A percentile compares a stretch with the other conserved stretches of the same genome.
phyloP scores from a whole-genome alignment of 2,113 vertebrate genomes.

The Camelus dromedarius region DNA sequence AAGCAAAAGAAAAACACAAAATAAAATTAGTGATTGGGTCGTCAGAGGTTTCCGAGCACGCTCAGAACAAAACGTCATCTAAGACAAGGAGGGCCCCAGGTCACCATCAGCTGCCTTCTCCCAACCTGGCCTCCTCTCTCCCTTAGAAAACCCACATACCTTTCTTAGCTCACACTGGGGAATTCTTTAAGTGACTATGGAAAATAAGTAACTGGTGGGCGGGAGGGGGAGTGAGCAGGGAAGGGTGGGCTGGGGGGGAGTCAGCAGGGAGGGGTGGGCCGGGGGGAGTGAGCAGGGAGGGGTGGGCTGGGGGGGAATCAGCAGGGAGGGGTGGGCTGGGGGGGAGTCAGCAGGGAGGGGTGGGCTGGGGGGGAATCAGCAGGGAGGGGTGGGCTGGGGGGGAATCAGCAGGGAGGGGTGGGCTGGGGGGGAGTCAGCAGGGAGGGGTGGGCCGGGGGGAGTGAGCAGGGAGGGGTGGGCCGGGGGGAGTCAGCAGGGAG shows the following conservation, averaged over 20 bases:
- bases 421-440: neutral
- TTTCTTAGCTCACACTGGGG: neutral
- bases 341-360: too few relatives aligned
- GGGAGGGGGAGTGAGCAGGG: too few relatives aligned
- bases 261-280: too few relatives aligned
- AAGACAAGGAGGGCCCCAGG: neutral
- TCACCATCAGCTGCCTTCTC: neutral
- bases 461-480: too few relatives aligned
- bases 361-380: too few relatives aligned
- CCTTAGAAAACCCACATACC: neutral
- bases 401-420: too few relatives aligned
- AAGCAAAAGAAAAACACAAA: neutral
- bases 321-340: too few relatives aligned
- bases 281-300: too few relatives aligned
- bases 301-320: too few relatives aligned
- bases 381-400: neutral
- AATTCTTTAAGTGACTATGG: neutral
- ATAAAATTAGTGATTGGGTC: neutral
- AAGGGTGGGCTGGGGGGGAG: neutral
- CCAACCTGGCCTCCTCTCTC: neutral
- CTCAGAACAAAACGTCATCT: too few relatives aligned
- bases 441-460: too few relatives aligned
- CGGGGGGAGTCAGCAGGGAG: neutral
- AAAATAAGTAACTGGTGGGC: neutral
- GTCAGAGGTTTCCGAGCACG: neutral